These are phyloP conservation scores for Yasuhikotakia modesta DNA, from an alignment of 2,797 vertebrate genomes.

Conservation along the genomic window DNA sequence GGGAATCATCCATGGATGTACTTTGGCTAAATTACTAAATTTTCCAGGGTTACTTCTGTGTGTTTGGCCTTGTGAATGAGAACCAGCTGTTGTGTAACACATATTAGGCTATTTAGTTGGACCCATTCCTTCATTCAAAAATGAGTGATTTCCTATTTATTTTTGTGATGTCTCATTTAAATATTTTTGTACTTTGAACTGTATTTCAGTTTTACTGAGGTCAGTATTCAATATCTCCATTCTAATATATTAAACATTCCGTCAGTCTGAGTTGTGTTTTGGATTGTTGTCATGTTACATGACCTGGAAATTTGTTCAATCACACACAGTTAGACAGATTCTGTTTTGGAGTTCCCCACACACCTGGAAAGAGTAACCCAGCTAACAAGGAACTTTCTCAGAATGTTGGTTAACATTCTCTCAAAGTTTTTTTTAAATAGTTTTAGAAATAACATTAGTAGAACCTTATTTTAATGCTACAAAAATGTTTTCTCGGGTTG, in stretches of 20 bases:
- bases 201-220: background rate
- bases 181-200: background rate
- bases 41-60: conserved; percentile 35
- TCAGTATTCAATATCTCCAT: background rate
- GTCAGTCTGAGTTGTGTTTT: background rate
- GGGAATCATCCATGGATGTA: conserved; percentile 53
- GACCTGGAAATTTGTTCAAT: background rate
- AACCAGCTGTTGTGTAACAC: background rate
- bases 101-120: background rate
- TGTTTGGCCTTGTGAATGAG: conserved; percentile 29
- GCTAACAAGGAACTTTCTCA: no score
- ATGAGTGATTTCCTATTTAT: background rate
- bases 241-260: background rate
- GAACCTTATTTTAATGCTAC: no score
- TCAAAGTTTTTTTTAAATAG: no score
- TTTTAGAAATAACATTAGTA: no score
- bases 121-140: background rate
- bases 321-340: background rate
- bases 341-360: background rate
- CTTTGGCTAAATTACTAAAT: conserved; percentile 47
- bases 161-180: background rate
- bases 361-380: background rate
- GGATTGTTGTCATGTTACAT: background rate
- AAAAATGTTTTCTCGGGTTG: no score
- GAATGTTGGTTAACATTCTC: no score